Base-by-base conservation (phyloP, 2,113 vertebrate genomes). In the Amphiprion percula region DNA sequence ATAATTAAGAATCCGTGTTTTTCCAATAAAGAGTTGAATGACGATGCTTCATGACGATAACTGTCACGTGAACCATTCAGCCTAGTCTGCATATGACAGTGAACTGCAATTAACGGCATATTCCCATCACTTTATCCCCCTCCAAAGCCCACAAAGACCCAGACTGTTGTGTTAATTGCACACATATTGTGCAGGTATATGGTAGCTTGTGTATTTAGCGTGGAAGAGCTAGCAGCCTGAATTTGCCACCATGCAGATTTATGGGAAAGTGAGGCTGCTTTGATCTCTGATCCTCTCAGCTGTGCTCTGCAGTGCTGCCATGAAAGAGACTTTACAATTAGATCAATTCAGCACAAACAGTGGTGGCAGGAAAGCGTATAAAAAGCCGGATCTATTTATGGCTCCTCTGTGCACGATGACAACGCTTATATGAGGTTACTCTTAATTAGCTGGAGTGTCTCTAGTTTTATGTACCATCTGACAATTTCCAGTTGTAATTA, bases 251-350 rank as follows among this genome's bases (percentile, higher is more conserved):
- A 56, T 79, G 75, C 76, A 77, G 74, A 77, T 85, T 69, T 68
- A 65, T 59, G 39, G 60, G 26, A 28, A 54, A 60, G 53, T 44
- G 39, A 56, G 71, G 19, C 26, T 2, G 47, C 84, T 91, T 91
- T 91, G 84, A 88, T 88, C 67, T 79, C 5, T 33, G 54, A 30
- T 44, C 65, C 71, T 28, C 59, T 58, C 61, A 55, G 78, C 73
- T 68, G 66, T 9, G 37, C 39, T 70, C 77, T 0, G 44, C 63
- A 67, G 68, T 9, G 8, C 58, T 65, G 81, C 81, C 68, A 85
- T 68, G 79, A 89, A 85, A 91, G 86, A 90, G 81, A 90, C 79
- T 89, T 86, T 69, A 78, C 80, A 92, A 91, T 90, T 39, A 90
- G 86, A 91, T 92, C 85, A 17, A 80, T 86, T 86, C 72, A 77